phyloP scores from a whole-genome alignment of 30 jellyfish, hydroid and myxozoan species.

The Catostylus mosaicus region DNA sequence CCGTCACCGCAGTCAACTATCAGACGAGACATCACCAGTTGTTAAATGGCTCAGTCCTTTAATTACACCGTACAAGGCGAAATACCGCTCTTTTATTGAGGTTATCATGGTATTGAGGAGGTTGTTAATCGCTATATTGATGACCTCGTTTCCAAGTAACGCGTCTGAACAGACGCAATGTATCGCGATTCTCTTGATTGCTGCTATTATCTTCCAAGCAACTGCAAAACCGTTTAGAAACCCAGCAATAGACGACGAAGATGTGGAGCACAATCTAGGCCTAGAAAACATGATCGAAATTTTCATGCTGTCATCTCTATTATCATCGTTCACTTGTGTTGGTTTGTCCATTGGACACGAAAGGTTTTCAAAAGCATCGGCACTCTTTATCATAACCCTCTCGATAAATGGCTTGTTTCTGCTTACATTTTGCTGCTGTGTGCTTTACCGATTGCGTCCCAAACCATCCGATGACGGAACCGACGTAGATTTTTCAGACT shows the following conservation, averaged over 20 bases:
- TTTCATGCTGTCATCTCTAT: slow-evolving; percentile 37
- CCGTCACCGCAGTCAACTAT: slow-evolving; percentile 12
- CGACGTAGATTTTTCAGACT: not conserved
- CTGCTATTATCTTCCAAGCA: slow-evolving; percentile 41
- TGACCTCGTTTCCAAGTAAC: slow-evolving; percentile 23
- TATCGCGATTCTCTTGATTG: slow-evolving; percentile 22
- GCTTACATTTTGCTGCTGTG: slow-evolving; percentile 2
- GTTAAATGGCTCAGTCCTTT: slow-evolving; percentile 42
- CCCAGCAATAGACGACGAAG: not conserved
- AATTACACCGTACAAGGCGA: slow-evolving; percentile 29
- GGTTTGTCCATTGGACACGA: slow-evolving; percentile 36
- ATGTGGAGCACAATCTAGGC: not conserved
- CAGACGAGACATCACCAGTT: slow-evolving; percentile 1
- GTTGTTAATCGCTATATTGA: slow-evolving; percentile 29
- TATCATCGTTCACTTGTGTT: slow-evolving; percentile 31
- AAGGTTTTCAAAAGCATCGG: not conserved
- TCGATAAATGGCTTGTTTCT: not conserved
- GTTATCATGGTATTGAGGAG: slow-evolving; percentile 36
- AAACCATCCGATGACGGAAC: not conserved
- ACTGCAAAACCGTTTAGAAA: slow-evolving; percentile 28
- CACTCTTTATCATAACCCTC: slow-evolving; percentile 1
- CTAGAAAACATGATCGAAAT: slow-evolving; percentile 46
- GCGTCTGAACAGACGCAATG: slow-evolving; percentile 16
- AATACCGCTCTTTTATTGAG: slow-evolving; percentile 28
- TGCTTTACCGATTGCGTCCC: slow-evolving; percentile 17